Evolutionary conservation across 2,888 invertebrate species (phyloP), one percentile per base, ranked within the genome.

Genomic region (Brachyptera putata): DNA sequence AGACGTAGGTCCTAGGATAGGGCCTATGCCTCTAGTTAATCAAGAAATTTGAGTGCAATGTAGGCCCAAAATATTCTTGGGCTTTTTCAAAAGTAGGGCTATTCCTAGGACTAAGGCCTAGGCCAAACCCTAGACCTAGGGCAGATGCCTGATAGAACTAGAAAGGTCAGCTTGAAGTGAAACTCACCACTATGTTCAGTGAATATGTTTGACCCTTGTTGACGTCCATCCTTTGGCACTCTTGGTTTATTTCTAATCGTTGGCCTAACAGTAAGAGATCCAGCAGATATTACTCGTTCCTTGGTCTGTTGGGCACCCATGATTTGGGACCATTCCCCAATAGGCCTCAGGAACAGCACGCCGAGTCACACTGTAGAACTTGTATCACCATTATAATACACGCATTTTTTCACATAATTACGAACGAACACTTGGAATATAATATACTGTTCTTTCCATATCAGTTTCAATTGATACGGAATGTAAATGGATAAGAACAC

Each of bases 281-380:
- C 88, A 74, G 82, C 80, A 71, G 85, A 83, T 72, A 86, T 82
- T 71, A 86, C 84, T 75, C 90, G 86, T 80, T 93, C 93, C 80
- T 94, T 93, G 75, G 89, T 91, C 82, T 91, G 93, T 83, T 93
- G 93, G 74, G 92, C 92, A 77, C 93, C 93, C 93, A 93, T 93
- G 75, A 74, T 79, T 76, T 74, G 73, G 72, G 75, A 69, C 67
- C 70, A 70, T 70, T 67, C 68, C 70, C 67, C 65, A 66, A 64
- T 67, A 65, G 66, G 66, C 66, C 65, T 64, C 62, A 63, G 65
- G 64, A 64, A 65, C 68, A 67, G 66, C 68, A 68, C 67, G 68
- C 68, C 68, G 67, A 69, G 69, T 70, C 72, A 70, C 70, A 71
- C 71, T 70, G 69, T 71, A 66, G 67, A 68, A 69, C 61, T 72